Percentiles rank a stretch among this genome's conserved stretches.
Evolutionary conservation across 1,140 invertebrate species (phyloP).

Genomic region (Papilio xuthus): DNA sequence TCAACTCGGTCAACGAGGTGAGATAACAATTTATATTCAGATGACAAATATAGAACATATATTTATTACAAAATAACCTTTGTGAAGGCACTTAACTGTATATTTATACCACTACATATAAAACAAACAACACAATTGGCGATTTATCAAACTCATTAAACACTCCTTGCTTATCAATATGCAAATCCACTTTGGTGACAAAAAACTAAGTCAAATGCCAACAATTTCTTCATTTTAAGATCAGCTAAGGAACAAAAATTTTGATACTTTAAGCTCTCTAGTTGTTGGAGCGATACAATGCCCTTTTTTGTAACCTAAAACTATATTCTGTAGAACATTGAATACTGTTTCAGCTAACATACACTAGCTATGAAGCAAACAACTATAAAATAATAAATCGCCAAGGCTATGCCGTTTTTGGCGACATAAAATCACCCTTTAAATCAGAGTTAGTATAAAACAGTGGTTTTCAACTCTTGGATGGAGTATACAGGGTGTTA

Average conservation of each 20-base stretch:
- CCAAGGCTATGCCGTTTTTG: constrained; percentile 20
- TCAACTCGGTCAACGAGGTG: neutral
- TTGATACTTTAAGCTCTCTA: neutral
- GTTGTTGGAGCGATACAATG: neutral
- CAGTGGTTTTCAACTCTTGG: neutral
- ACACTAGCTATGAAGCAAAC: constrained; percentile 19
- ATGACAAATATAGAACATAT: neutral
- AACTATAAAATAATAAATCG: constrained; percentile 13
- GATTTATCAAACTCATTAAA: neutral
- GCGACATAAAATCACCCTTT: constrained; percentile 19
- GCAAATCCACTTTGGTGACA: neutral
- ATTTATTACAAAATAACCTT: constrained; percentile 4
- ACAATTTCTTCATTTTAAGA: neutral
- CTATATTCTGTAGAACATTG: neutral
- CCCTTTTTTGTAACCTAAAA: neutral
- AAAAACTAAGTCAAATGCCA: neutral
- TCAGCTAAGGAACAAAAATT: neutral
- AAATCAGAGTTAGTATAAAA: neutral
- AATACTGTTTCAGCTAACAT: constrained; percentile 1
- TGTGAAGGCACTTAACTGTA: neutral
- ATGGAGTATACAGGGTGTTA: neutral
- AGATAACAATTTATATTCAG: constrained; percentile 4
- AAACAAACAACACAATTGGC: neutral
- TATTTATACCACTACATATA: neutral
- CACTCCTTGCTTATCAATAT: neutral